Conservation (phyloP, 30 jellyfish, hydroid and myxozoan genomes). For the Aurelia sp. region DNA sequence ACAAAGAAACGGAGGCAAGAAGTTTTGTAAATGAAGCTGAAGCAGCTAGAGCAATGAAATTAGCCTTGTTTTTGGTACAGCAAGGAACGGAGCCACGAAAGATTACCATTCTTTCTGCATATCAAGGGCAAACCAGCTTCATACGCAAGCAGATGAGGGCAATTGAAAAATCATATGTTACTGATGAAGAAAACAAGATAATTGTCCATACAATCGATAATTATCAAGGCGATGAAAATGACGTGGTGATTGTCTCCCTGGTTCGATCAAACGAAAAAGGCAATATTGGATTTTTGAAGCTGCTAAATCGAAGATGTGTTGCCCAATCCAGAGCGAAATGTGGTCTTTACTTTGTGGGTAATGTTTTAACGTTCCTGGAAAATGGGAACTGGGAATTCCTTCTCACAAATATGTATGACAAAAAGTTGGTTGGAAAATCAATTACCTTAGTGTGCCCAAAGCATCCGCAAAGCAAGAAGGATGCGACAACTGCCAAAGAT, state of each 20-base stretch:
- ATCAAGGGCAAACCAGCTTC: conserved; percentile 72
- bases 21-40: conserved; percentile 65
- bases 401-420: conserved; percentile 21
- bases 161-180: background rate
- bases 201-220: conserved; percentile 73
- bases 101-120: conserved; percentile 74
- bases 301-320: conserved; percentile 75
- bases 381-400: conserved; percentile 50
- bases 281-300: conserved; percentile 57
- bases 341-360: conserved; percentile 75
- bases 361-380: conserved; percentile 13
- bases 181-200: conserved; percentile 7
- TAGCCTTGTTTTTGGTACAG: conserved; percentile 59
- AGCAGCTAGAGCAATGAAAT: conserved; percentile 59
- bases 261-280: conserved; percentile 65
- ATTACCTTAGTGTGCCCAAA: conserved; percentile 51
- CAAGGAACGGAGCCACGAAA: conserved; percentile 53
- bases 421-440: background rate
- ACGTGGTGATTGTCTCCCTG: conserved; percentile 72
- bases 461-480: conserved; percentile 14
- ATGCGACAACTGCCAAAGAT: conserved; percentile 32
- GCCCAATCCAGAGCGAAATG: conserved; percentile 84
- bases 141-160: conserved; percentile 44
- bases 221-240: conserved; percentile 89
- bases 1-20: conserved; percentile 43